These are phyloP conservation scores for Xylota sylvarum DNA, from an alignment of 2,888 invertebrate species.

Conservation along the genomic window DNA sequence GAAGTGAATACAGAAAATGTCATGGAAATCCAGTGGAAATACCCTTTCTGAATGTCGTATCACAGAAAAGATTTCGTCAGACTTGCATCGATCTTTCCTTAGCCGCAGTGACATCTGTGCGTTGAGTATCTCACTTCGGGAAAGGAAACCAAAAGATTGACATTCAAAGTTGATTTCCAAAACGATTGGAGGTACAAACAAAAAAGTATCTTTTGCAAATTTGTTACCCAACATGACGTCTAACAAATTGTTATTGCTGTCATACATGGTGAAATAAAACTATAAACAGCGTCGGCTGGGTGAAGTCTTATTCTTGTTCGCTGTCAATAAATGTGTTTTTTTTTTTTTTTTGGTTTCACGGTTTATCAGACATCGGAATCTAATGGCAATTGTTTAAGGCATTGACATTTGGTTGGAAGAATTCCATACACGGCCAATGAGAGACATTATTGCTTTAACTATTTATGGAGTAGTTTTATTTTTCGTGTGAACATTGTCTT, in stretches of 20 bases:
- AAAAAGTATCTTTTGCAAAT: neutral
- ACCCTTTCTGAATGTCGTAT: constrained; percentile 41
- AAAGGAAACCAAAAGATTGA: constrained; percentile 7
- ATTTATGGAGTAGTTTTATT: neutral
- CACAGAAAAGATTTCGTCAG: constrained; percentile 39
- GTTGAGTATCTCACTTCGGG: neutral
- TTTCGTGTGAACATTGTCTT: neutral
- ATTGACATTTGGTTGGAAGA: constrained; percentile 48
- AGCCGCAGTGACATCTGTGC: constrained; percentile 5
- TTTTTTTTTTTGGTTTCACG: constrained; percentile 4
- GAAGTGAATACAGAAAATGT: constrained; percentile 59
- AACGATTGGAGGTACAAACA: neutral
- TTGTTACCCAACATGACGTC: constrained; percentile 13
- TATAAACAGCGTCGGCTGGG: constrained; percentile 32
- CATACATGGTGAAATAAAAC: constrained; percentile 20
- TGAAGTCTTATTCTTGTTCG: constrained; percentile 63
- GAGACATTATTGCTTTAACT: constrained; percentile 1
- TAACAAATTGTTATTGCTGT: constrained; percentile 19
- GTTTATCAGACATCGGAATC: constrained; percentile 28
- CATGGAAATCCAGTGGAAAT: constrained; percentile 51
- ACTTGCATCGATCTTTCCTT: constrained; percentile 49
- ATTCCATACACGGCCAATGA: neutral
- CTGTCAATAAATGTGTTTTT: constrained; percentile 45
- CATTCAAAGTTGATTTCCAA: constrained; percentile 23
- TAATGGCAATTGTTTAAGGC: constrained; percentile 17